Percentiles rank a stretch among this genome's conserved stretches.
Conservation (phyloP, 2,888 invertebrate species). For the Lathronympha strigana region DNA sequence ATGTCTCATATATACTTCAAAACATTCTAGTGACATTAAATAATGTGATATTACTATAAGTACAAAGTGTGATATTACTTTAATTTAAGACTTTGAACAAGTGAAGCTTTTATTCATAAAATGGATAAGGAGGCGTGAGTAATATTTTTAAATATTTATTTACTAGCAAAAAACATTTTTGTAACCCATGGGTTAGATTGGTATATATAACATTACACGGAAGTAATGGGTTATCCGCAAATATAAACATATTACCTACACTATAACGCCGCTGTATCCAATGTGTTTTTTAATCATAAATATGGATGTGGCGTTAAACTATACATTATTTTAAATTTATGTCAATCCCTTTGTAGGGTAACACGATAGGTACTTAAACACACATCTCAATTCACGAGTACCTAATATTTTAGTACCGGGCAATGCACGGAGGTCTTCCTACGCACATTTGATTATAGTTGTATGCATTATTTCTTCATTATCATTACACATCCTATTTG, state of each 20-base stretch:
- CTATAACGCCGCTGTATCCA: no score
- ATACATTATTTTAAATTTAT: not conserved
- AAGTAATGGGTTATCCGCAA: no score
- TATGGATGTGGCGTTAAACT: not conserved
- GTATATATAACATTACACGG: no score
- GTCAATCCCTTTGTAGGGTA: not conserved
- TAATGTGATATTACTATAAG: slow-evolving; percentile 54
- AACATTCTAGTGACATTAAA: slow-evolving; percentile 44
- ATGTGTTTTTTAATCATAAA: not conserved
- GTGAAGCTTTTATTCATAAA: slow-evolving; percentile 49
- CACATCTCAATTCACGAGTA: not conserved
- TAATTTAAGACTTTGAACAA: slow-evolving; percentile 47
- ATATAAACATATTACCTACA: not conserved
- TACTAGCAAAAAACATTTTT: not conserved
- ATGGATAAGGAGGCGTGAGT: slow-evolving; percentile 76
- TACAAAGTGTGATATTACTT: slow-evolving; percentile 65
- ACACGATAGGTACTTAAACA: not conserved
- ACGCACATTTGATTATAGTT: slow-evolving; percentile 26
- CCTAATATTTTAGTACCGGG: slow-evolving; percentile 8
- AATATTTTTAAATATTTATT: slow-evolving; percentile 20
- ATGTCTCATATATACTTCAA: slow-evolving; percentile 42
- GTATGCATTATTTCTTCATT: slow-evolving; percentile 28
- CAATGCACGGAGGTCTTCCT: slow-evolving; percentile 13
- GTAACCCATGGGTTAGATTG: not conserved
- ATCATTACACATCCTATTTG: slow-evolving; percentile 27